Evolutionary conservation across 2,797 vertebrate genomes (phyloP), one percentile per base, ranked within the genome.

Genomic region (Labroides dimidiatus): DNA sequence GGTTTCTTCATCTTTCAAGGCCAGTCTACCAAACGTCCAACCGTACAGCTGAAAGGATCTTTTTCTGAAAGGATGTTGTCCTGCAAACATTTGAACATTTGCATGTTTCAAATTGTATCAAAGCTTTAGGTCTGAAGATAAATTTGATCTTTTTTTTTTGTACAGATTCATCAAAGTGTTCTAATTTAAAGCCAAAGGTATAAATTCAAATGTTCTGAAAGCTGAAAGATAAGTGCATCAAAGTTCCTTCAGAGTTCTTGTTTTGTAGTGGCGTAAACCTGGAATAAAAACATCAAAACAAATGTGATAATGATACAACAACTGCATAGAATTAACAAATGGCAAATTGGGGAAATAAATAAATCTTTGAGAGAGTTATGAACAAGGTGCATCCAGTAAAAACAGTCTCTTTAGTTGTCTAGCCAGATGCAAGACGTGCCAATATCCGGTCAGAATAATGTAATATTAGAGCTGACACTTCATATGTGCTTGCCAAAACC

Each of bases 381-480:
- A 45, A 53, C 63, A 39, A 14, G 37, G 56, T 36, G 45, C 60
- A 71, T 27, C 57, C 65, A 64, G 24, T 51, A 61, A 41, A 66
- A 72, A 73, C 48, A 47, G 58, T 11, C 62, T 65, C 72, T 84
- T 57, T 1, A 47, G 60, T 71, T 41, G 56, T 44, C n/a, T 45
- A 57, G n/a, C n/a, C 50, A 19, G 21, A 80, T 64, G 55, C 49
- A 68, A 67, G 72, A 77, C 16, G 58, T 44, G 56, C 74, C 57
- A 57, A 4, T 1, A 30, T 64, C 55, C 77, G 75, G 77, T 75
- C 69, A 72, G 58, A 69, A 72, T 62, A 81, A 67, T 75, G 50
- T 24, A 69, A 83, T 80, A 88, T 90, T 89, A 56, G 89, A 86
- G 69, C 39, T 62, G 72, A 85, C 77, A 78, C 63, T 83, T 90